Conservation (phyloP, 2,113 vertebrate species). For the Hippoglossus stenolepis region DNA sequence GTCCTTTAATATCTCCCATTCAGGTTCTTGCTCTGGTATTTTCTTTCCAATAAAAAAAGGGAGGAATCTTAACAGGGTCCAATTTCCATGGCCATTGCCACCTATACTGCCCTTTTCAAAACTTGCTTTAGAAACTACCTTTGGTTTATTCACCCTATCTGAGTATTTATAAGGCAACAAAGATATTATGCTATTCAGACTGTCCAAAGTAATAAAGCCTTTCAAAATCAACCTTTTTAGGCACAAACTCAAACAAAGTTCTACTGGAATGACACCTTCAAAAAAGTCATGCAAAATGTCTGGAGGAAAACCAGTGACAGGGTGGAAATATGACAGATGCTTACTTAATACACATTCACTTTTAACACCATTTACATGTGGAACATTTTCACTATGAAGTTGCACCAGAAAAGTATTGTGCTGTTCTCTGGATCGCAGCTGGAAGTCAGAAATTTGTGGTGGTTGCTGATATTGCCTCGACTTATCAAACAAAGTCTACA, state of each 20-base stretch:
- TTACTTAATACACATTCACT: too few relatives aligned
- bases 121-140: conserved; percentile 3
- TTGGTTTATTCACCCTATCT: conserved; percentile 3
- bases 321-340: too few relatives aligned
- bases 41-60: conserved; percentile 4
- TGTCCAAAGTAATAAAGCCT: not conserved
- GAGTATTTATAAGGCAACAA: conserved; percentile 3
- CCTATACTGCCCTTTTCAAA: not conserved
- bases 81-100: conserved; percentile 14
- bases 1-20: not conserved
- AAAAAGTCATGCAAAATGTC: conserved; percentile 1
- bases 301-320: not conserved
- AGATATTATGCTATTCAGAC: not conserved
- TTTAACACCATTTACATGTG: not conserved
- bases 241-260: not conserved
- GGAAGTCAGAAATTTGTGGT: too few relatives aligned
- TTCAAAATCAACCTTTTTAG: not conserved
- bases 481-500: too few relatives aligned
- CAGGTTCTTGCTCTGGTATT: not conserved
- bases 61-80: not conserved
- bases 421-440: not conserved
- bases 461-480: too few relatives aligned
- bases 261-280: not conserved
- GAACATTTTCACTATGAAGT: not conserved
- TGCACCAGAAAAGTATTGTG: not conserved